phyloP scores from a whole-genome alignment of 2,888 invertebrate species.

The Coelinius sp. region DNA sequence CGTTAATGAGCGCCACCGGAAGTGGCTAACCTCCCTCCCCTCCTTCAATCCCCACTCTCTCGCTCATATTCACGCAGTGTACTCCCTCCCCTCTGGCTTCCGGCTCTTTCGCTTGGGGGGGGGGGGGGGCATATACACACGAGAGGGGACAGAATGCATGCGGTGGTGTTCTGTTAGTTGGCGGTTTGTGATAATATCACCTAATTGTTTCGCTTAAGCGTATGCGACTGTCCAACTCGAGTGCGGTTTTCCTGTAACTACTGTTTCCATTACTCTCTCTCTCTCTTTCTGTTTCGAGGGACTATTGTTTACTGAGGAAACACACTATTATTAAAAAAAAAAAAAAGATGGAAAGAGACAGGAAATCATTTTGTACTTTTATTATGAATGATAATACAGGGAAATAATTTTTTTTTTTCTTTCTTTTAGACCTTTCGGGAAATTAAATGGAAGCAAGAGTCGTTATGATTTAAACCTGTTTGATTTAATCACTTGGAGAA shows the following conservation, averaged over 20 bases:
- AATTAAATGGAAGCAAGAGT: background rate
- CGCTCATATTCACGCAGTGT: constrained; percentile 28
- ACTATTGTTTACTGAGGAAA: constrained; percentile 31
- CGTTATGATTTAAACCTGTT: background rate
- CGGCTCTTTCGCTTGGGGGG: constrained; percentile 64
- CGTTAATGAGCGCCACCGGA: constrained; percentile 70
- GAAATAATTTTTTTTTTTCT: background rate
- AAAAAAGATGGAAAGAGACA: constrained; percentile 17
- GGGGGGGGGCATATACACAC: too few relatives aligned
- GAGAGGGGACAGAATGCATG: constrained; percentile 62
- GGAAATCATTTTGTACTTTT: background rate
- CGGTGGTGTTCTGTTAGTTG: constrained; percentile 42
- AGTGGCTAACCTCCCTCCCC: constrained; percentile 49
- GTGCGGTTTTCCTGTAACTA: constrained; percentile 40
- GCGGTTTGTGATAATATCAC: constrained; percentile 67
- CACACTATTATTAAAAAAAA: constrained; percentile 39
- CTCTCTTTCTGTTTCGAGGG: constrained; percentile 1
- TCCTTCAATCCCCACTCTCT: background rate
- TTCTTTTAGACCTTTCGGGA: background rate
- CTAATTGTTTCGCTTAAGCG: constrained; percentile 71
- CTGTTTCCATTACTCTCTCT: constrained; percentile 11
- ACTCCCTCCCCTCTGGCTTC: constrained; percentile 56
- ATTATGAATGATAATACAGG: background rate
- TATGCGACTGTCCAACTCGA: constrained; percentile 66
- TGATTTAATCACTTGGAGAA: background rate